phyloP scores from a whole-genome alignment of 2,888 invertebrate genomes.

The Clepsis dumicolana region DNA sequence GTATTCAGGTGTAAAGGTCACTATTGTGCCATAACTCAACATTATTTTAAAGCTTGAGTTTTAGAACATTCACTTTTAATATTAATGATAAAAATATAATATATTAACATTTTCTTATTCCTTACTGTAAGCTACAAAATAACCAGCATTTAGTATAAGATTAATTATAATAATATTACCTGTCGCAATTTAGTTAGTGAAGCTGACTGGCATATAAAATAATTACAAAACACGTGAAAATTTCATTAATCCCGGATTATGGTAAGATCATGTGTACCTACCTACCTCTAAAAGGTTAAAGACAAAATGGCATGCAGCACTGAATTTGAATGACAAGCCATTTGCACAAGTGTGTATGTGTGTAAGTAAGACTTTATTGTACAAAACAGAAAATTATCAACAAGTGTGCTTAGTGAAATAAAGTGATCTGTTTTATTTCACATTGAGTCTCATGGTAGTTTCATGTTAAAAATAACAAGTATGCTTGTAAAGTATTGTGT shows the following conservation, averaged over 20 bases:
- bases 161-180: conserved; percentile 35
- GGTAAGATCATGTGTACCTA: not conserved
- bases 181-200: conserved; percentile 48
- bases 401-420: too few relatives aligned
- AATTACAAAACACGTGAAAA: conserved; percentile 29
- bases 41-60: conserved; percentile 19
- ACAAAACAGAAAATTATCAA: too few relatives aligned
- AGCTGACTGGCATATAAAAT: conserved; percentile 48
- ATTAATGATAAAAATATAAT: not conserved
- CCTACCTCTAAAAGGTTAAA: not conserved
- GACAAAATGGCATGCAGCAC: not conserved
- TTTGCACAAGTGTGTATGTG: not conserved
- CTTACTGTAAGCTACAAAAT: conserved; percentile 4
- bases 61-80: conserved; percentile 16
- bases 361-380: too few relatives aligned
- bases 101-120: conserved; percentile 8
- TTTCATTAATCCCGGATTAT: not conserved
- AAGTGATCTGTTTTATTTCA: too few relatives aligned
- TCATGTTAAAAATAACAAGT: too few relatives aligned
- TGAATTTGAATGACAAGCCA: not conserved
- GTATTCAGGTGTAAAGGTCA: conserved; percentile 30
- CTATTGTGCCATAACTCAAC: conserved; percentile 47
- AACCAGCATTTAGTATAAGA: conserved; percentile 39
- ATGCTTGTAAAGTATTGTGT: not conserved
- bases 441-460: too few relatives aligned